phyloP scores from a whole-genome alignment of 2,797 vertebrate genomes.

The Muscicapa striata region DNA sequence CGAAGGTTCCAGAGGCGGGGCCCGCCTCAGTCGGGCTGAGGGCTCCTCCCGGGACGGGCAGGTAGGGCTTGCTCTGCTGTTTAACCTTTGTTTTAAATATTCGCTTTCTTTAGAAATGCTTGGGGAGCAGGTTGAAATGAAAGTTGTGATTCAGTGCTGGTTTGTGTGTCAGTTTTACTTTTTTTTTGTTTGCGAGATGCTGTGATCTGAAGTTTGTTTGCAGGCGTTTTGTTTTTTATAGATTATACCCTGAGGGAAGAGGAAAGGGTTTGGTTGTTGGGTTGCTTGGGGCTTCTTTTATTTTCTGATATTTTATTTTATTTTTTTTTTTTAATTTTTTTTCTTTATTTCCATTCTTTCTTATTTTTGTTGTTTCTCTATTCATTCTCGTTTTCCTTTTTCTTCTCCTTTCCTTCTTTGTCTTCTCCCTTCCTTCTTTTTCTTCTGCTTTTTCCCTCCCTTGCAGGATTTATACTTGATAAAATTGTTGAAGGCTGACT shows the following conservation, averaged over 20 bases:
- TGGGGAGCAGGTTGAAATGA: rapidly evolving
- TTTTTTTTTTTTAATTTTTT: neutral
- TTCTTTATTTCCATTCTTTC: rapidly evolving
- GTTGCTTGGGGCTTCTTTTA: neutral
- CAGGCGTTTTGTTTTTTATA: rapidly evolving
- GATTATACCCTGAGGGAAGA: rapidly evolving
- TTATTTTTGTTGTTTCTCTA: too few species aligned
- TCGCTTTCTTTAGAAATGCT: rapidly evolving
- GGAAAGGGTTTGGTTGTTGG: neutral
- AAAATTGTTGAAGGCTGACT: rapidly evolving
- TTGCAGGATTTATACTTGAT: rapidly evolving
- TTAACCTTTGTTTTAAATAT: rapidly evolving
- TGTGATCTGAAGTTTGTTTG: neutral
- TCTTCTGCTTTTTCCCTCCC: rapidly evolving
- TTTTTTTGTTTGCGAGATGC: rapidly evolving
- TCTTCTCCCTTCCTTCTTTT: too few species aligned
- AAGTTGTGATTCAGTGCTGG: rapidly evolving
- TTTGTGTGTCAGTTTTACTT: rapidly evolving
- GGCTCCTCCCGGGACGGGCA: rapidly evolving
- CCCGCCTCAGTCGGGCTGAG: rapidly evolving
- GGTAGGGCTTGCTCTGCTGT: rapidly evolving
- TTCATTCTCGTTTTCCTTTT: too few species aligned
- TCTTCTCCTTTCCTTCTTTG: too few species aligned
- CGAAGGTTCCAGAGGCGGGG: neutral
- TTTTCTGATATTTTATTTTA: neutral